These are phyloP conservation scores for Hippasteria phrygiana DNA, from an alignment of 53 echinoderm and acorn worm species.

Conservation along the genomic window DNA sequence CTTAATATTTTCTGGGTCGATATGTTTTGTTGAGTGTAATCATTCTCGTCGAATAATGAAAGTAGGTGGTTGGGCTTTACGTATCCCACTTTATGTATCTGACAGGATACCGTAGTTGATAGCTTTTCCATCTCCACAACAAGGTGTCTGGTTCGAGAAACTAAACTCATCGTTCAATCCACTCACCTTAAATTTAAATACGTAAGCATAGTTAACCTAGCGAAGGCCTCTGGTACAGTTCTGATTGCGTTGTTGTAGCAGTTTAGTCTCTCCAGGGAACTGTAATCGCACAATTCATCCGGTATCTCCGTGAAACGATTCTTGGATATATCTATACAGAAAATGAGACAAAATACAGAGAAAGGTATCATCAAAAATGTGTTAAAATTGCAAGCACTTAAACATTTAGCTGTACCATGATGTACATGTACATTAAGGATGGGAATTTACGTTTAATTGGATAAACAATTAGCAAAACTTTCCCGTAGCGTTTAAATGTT, in stretches of 20 bases:
- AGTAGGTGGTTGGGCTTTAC: too few species aligned
- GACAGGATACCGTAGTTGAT: neutral
- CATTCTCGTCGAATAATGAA: too few species aligned
- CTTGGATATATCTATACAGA: slow-evolving; percentile 90
- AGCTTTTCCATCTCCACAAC: neutral
- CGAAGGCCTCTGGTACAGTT: slow-evolving; percentile 79
- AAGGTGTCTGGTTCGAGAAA: neutral
- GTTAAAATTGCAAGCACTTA: neutral
- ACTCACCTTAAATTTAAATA: slow-evolving; percentile 98
- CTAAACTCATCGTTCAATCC: neutral
- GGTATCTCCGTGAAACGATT: slow-evolving; percentile 90
- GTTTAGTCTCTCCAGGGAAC: slow-evolving; percentile 78
- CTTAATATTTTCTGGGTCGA: too few species aligned
- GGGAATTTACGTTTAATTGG: too few species aligned
- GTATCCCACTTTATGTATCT: too few species aligned
- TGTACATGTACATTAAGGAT: too few species aligned
- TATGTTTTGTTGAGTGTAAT: too few species aligned
- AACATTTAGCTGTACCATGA: too few species aligned
- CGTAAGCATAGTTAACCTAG: slow-evolving; percentile 75
- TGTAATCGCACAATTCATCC: slow-evolving; percentile 79
- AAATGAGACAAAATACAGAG: neutral
- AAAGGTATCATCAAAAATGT: neutral
- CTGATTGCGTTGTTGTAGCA: slow-evolving; percentile 97
- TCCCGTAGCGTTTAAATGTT: too few species aligned
- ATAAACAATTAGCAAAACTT: too few species aligned